Conservation (phyloP, 2,113 vertebrate species). For the Thalassoma bifasciatum region DNA sequence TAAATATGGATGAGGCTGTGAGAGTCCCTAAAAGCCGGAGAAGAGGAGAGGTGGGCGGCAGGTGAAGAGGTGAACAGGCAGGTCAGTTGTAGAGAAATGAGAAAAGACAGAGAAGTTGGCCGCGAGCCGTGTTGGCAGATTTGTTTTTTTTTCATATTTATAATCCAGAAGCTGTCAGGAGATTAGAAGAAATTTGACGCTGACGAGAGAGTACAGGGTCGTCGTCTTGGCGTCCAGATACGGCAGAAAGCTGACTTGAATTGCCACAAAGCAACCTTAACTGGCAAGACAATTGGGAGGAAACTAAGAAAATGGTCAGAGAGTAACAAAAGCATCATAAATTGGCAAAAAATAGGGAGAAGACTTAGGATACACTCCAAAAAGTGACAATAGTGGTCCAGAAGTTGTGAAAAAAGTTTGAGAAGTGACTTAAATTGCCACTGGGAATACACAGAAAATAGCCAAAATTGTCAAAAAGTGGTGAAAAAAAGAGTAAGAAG, state of each 20-base stretch:
- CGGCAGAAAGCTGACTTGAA: conserved; percentile 17
- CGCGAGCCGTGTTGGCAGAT: not conserved
- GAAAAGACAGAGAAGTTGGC: not conserved
- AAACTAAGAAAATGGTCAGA: too few species aligned
- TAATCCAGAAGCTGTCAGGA: conserved; percentile 18
- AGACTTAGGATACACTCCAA: too few species aligned
- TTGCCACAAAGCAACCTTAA: too few species aligned
- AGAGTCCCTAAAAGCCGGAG: conserved; percentile 39
- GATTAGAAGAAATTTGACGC: conserved; percentile 15
- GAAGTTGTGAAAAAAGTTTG: too few species aligned
- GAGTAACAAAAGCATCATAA: too few species aligned
- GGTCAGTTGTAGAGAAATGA: not conserved
- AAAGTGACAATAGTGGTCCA: too few species aligned
- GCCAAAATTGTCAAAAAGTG: too few species aligned
- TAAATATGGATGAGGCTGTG: conserved; percentile 42
- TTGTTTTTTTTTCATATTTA: not conserved
- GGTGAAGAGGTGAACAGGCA: conserved; percentile 18
- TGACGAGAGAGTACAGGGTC: conserved; percentile 29
- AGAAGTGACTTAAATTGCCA: too few species aligned
- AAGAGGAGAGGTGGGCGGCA: conserved; percentile 13
- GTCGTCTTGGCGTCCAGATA: conserved; percentile 21
- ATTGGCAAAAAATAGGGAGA: too few species aligned
- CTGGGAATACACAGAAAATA: too few species aligned
- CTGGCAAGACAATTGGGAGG: too few species aligned
- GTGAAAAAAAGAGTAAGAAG: too few species aligned